Evolutionary conservation across 2,888 invertebrate genomes (phyloP).

Genomic region (Incurvaria masculella): DNA sequence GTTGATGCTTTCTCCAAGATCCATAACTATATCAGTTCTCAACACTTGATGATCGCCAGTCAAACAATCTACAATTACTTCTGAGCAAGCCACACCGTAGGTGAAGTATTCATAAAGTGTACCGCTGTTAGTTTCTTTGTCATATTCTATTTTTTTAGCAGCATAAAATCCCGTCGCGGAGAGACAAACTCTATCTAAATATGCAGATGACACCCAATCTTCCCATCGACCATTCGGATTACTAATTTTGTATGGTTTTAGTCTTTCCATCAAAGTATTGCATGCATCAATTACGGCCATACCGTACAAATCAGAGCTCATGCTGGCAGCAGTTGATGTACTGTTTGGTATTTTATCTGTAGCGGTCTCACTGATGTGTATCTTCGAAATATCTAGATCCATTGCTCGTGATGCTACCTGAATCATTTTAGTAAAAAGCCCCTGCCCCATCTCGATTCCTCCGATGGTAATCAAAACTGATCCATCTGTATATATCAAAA

Average conservation of each 20-base stretch:
- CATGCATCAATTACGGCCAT: constrained; percentile 79
- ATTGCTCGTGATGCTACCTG: constrained; percentile 72
- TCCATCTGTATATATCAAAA: constrained; percentile 74
- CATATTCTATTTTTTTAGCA: constrained; percentile 63
- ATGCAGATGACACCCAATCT: constrained; percentile 71
- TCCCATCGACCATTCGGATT: constrained; percentile 73
- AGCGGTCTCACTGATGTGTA: constrained; percentile 70
- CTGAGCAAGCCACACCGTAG: constrained; percentile 74
- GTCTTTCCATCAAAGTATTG: constrained; percentile 58
- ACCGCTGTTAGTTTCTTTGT: constrained; percentile 62
- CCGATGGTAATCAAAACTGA: constrained; percentile 77
- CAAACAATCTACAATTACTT: constrained; percentile 83
- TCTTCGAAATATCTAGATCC: constrained; percentile 58
- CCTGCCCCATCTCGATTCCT: constrained; percentile 91
- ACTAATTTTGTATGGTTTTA: constrained; percentile 63
- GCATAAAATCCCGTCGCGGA: constrained; percentile 73
- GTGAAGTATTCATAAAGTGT: constrained; percentile 73
- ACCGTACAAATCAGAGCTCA: constrained; percentile 77
- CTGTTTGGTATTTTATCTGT: constrained; percentile 84
- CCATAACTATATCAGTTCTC: constrained; percentile 86
- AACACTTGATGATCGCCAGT: constrained; percentile 84
- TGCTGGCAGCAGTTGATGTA: constrained; percentile 74
- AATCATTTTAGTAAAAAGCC: constrained; percentile 85
- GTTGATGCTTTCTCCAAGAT: constrained; percentile 83
- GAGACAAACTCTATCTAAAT: constrained; percentile 64